Evolutionary conservation across 1,140 invertebrate species (phyloP).

Genomic region (Trachymyrmex septentrionalis): DNA sequence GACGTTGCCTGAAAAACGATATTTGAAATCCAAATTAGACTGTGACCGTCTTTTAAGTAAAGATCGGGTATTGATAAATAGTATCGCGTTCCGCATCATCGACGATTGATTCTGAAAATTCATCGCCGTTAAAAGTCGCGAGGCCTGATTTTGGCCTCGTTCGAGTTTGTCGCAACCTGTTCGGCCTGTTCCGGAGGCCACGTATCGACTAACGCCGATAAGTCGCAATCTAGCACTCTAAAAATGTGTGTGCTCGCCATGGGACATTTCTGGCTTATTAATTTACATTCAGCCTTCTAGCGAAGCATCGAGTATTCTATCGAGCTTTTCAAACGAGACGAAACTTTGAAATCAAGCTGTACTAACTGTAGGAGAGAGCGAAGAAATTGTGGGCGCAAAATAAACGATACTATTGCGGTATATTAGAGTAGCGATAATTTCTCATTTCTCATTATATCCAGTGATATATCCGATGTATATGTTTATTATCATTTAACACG

Average conservation of each 20-base stretch:
- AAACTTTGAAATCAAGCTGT: background rate
- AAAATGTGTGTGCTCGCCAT: background rate
- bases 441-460: too few species aligned
- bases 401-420: too few species aligned
- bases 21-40: slow-evolving; percentile 31
- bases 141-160: slow-evolving; percentile 15
- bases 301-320: background rate
- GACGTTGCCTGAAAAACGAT: slow-evolving; percentile 89
- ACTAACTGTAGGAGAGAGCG: too few species aligned
- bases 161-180: slow-evolving; percentile 14
- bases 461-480: too few species aligned
- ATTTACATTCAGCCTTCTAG: slow-evolving; percentile 12
- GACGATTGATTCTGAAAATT: slow-evolving; percentile 40
- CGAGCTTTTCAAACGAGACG: background rate
- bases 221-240: background rate
- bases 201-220: slow-evolving; percentile 1
- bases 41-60: background rate
- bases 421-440: too few species aligned
- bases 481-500: too few species aligned
- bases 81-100: background rate
- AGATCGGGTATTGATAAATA: slow-evolving; percentile 21
- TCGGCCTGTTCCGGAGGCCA: slow-evolving; percentile 6
- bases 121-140: slow-evolving; percentile 1
- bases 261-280: slow-evolving; percentile 19
- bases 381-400: too few species aligned